Evolutionary conservation across 2,888 invertebrate genomes (phyloP), one percentile per base, ranked within the genome.

Genomic region (Cylindroiulus punctatus): DNA sequence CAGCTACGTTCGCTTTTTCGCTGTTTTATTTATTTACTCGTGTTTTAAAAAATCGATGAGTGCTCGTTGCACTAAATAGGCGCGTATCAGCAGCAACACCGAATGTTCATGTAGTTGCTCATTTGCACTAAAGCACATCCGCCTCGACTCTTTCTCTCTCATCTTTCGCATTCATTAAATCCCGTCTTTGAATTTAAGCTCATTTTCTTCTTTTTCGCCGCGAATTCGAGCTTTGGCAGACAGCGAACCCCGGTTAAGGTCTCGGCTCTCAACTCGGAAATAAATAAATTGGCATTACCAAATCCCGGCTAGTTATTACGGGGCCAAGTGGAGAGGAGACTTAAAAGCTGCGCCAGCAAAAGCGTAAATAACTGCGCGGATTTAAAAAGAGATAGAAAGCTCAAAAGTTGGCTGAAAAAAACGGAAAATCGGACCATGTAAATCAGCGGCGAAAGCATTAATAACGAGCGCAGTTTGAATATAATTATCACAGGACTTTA

Each of bases 111-210:
- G 14, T n/a, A n/a, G 1, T 7, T 8, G 57, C 5, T 57, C 57
- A 57, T 57, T 57, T 57, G 19, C 57, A 57, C 40, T 7, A 40
- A 40, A 40, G 40, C 5, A 4, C 8, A 40, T 8, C 5, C 40
- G 19, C 57, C 8, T n/a, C 22, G 12, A 2, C n/a, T n/a, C n/a
- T 22, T 8, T 57, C n/a, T 57, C 57, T 19, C 57, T 57, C 57
- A 57, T 57, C 57, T 57, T 57, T 57, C 57, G 57, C n/a, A 57
- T 57, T 57, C 57, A 57, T 57, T 57, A 57, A 57, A 57, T n/a
- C n/a, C 57, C 2, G 57, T 57, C 57, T 57, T 57, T 57, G 57
- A 57, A 57, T 57, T 57, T 57, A 57, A 57, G 57, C 57, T 57
- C 57, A 8, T n/a, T 57, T 57, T 57, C 57, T 57, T 57, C 57